Conservation (phyloP, 2,113 vertebrate genomes). For the Scytalopus superciliaris region DNA sequence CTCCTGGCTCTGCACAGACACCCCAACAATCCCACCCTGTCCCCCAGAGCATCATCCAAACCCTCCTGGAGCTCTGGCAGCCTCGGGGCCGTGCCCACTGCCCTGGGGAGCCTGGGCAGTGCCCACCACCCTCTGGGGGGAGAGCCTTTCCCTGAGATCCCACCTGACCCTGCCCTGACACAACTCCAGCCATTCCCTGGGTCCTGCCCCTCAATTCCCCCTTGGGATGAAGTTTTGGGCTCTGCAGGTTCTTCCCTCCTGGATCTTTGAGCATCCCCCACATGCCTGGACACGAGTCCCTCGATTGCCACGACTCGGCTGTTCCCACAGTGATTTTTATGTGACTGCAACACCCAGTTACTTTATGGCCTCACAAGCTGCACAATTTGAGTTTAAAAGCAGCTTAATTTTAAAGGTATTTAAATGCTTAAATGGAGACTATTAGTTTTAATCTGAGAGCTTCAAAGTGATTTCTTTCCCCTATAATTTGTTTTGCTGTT, state of each 20-base stretch:
- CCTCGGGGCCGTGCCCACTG: neutral
- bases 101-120: neutral
- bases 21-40: neutral
- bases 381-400: constrained; percentile 31
- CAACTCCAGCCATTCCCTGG: neutral
- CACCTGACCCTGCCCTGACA: neutral
- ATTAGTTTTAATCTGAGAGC: constrained; percentile 29
- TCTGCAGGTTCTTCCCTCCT: neutral
- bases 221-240: neutral
- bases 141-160: neutral
- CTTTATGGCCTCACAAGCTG: neutral
- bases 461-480: constrained; percentile 24
- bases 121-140: neutral
- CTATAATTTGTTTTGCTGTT: constrained; percentile 16
- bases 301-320: neutral
- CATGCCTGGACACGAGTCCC: neutral
- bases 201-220: neutral
- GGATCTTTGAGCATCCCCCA: neutral
- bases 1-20: neutral
- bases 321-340: neutral
- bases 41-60: neutral
- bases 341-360: neutral
- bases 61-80: neutral
- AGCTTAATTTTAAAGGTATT: constrained; percentile 28
- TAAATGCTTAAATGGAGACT: neutral